These are phyloP conservation scores for Condylostylus longicornis DNA, from an alignment of 1,140 invertebrate genomes.

Conservation along the genomic window DNA sequence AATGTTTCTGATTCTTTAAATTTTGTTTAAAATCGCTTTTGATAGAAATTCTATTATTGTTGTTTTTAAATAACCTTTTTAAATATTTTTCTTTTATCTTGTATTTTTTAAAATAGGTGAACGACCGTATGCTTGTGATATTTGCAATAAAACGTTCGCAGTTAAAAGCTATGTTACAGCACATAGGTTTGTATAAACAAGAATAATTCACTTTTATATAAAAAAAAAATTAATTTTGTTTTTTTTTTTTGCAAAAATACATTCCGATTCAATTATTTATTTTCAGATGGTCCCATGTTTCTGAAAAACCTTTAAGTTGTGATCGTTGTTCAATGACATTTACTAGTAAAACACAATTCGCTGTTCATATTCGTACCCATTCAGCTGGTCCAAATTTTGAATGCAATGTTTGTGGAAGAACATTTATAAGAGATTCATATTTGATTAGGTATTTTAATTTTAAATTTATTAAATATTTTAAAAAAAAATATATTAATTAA, in stretches of 20 bases:
- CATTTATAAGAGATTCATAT: constrained; percentile 58
- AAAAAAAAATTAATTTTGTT: neutral
- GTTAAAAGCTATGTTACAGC: constrained; percentile 63
- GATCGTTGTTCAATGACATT: constrained; percentile 55
- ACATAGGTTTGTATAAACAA: constrained; percentile 36
- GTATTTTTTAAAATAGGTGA: no score
- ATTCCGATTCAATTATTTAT: constrained; percentile 1
- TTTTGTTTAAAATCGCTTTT: neutral
- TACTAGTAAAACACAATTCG: constrained; percentile 53
- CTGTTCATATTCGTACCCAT: constrained; percentile 56
- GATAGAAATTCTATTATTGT: neutral
- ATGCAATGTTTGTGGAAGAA: constrained; percentile 53
- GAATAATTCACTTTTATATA: neutral
- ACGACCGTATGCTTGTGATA: constrained; percentile 55
- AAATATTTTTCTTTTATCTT: neutral
- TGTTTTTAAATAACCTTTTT: neutral
- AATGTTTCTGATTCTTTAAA: no score
- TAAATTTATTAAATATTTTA: constrained; percentile 1
- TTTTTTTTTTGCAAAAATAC: neutral
- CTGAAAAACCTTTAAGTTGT: constrained; percentile 54
- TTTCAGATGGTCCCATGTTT: constrained; percentile 52
- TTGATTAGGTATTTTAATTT: constrained; percentile 41
- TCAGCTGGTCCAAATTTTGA: constrained; percentile 50
- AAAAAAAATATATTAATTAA: constrained; percentile 1
- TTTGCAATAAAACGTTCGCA: constrained; percentile 58